Percentiles rank a stretch among this genome's conserved stretches.
Evolutionary conservation across 2,113 vertebrate genomes (phyloP).

Genomic region (Nothoprocta pentlandii): DNA sequence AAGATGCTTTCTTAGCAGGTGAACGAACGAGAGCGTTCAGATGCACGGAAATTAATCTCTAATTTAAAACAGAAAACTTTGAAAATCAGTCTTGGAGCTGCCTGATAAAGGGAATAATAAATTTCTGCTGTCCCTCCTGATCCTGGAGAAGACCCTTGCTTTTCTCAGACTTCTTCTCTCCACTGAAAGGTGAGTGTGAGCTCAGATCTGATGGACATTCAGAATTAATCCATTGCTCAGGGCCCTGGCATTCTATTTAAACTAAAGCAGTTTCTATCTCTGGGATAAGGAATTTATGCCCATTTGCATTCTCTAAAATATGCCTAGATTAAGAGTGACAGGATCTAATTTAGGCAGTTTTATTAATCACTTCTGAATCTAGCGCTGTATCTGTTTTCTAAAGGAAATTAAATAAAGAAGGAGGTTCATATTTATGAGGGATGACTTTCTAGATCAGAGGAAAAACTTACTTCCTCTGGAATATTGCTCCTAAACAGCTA

Average conservation of each 20-base stretch:
- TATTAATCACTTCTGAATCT: conserved; percentile 21
- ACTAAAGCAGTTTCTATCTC: background rate
- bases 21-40: background rate
- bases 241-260: background rate
- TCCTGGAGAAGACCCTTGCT: background rate
- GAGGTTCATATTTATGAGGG: background rate
- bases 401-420: background rate
- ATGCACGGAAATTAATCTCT: background rate
- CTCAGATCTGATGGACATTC: background rate
- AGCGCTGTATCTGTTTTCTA: background rate
- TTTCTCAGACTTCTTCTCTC: background rate
- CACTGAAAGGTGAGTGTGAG: background rate
- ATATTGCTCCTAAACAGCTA: conserved; percentile 14
- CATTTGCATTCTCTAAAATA: background rate
- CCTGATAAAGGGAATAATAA: background rate
- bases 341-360: background rate
- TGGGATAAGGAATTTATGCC: background rate
- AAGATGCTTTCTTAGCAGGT: background rate
- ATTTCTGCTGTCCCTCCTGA: background rate
- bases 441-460: background rate
- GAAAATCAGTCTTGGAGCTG: background rate
- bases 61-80: background rate
- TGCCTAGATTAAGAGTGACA: conserved; percentile 7
- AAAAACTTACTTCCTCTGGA: background rate
- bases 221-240: background rate